phyloP scores from a whole-genome alignment of 2,113 vertebrate genomes.

The Oncorhynchus nerka region DNA sequence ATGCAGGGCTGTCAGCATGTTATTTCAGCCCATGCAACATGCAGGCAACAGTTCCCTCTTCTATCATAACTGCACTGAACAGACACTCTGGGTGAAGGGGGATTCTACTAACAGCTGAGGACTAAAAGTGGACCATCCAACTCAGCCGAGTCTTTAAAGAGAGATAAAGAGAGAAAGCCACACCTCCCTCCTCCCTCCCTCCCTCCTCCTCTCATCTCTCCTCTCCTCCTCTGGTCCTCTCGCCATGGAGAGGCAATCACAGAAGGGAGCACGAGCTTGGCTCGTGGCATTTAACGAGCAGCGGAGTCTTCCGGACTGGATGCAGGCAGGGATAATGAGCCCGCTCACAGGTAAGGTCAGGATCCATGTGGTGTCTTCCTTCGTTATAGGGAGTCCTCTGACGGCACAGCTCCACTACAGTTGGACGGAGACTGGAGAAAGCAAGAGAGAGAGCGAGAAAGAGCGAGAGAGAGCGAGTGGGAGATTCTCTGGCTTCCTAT shows the following conservation, averaged over 20 bases:
- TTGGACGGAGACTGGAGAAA: too few relatives aligned
- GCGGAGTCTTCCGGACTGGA: constrained; percentile 48
- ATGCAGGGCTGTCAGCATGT: neutral
- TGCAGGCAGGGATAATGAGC: constrained; percentile 53
- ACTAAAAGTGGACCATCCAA: constrained; percentile 4
- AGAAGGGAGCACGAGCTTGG: constrained; percentile 41
- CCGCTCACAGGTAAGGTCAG: constrained; percentile 37
- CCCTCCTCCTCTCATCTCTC: neutral
- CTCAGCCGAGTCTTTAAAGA: neutral
- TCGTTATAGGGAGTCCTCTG: constrained; percentile 11
- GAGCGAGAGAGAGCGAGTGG: too few relatives aligned
- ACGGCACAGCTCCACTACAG: constrained; percentile 11
- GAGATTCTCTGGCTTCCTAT: too few relatives aligned
- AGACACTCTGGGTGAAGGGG: neutral
- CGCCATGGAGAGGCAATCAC: constrained; percentile 22
- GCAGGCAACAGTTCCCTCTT: constrained; percentile 9
- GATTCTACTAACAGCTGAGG: constrained; percentile 6
- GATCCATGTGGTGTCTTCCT: constrained; percentile 41
- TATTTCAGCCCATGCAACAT: constrained; percentile 2
- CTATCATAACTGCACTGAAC: constrained; percentile 12
- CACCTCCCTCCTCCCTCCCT: neutral
- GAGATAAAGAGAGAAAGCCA: neutral
- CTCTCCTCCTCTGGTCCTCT: constrained; percentile 14
- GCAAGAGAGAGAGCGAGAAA: too few relatives aligned
- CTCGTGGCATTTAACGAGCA: constrained; percentile 63